Evolutionary conservation across 2,888 invertebrate species (phyloP).

Genomic region (Leptinotarsa peninsularis): DNA sequence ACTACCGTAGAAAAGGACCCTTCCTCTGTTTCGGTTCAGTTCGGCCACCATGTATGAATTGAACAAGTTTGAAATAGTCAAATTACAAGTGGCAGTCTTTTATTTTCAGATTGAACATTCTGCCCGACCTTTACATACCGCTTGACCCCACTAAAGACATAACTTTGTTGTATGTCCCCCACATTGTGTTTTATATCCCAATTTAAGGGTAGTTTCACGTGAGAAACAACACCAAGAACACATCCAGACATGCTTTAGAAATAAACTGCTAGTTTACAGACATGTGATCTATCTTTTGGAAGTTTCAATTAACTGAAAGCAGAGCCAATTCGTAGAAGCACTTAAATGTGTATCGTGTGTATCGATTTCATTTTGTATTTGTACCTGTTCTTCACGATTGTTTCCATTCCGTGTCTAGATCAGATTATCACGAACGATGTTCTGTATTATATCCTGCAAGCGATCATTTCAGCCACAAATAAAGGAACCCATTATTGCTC

Average conservation of each 20-base stretch:
- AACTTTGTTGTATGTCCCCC: not conserved
- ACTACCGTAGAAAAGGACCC: too few relatives aligned
- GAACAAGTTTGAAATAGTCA: too few relatives aligned
- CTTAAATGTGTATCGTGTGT: not conserved
- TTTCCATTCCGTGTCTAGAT: not conserved
- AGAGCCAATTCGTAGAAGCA: not conserved
- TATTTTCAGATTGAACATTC: too few relatives aligned
- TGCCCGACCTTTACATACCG: not conserved
- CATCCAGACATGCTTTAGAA: not conserved
- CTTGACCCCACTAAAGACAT: not conserved
- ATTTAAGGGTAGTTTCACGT: not conserved
- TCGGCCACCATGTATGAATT: too few relatives aligned
- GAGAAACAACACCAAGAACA: not conserved
- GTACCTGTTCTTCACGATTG: not conserved
- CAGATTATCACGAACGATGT: not conserved
- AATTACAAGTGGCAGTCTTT: too few relatives aligned
- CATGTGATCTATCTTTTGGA: not conserved
- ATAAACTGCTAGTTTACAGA: constrained; percentile 1
- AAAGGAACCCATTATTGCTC: too few relatives aligned
- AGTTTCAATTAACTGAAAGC: constrained; percentile 4
- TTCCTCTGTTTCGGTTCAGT: too few relatives aligned
- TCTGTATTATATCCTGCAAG: not conserved
- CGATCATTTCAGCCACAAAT: too few relatives aligned
- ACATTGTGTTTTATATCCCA: not conserved
- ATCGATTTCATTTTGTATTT: not conserved